Conservation (phyloP, 2,797 vertebrate species). For the Tapera naevia region DNA sequence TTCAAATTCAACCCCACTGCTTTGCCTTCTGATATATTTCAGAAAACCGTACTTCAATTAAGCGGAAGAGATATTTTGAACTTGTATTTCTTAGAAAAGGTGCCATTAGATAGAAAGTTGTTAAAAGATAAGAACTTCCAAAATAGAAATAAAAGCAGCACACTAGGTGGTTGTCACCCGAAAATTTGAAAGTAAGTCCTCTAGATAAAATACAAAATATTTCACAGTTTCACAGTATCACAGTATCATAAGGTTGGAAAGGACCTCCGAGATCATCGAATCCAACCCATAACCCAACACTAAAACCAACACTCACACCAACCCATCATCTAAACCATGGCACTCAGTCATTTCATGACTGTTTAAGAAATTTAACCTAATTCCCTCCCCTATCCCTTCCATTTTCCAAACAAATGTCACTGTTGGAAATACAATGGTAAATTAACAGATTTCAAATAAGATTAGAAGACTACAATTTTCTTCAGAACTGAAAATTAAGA, state of each 20-base stretch:
- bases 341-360: too few relatives aligned
- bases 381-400: background rate
- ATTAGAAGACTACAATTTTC: background rate
- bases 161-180: background rate
- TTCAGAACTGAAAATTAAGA: background rate
- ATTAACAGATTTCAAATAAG: background rate
- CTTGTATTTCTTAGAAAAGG: background rate
- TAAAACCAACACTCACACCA: too few relatives aligned
- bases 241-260: too few relatives aligned
- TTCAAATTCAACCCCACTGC: background rate
- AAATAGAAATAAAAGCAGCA: fast-evolving
- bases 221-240: too few relatives aligned
- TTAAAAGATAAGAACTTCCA: background rate
- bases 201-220: background rate
- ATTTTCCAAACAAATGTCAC: background rate
- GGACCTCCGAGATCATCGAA: too few relatives aligned
- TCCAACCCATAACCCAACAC: too few relatives aligned
- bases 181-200: background rate
- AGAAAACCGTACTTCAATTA: background rate
- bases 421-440: background rate
- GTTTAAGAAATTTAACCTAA: background rate
- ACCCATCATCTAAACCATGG: too few relatives aligned
- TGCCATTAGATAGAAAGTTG: background rate
- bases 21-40: background rate
- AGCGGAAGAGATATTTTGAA: background rate